Base-by-base conservation (phyloP, 1,140 invertebrate species). In the Euglossa dilemma region DNA sequence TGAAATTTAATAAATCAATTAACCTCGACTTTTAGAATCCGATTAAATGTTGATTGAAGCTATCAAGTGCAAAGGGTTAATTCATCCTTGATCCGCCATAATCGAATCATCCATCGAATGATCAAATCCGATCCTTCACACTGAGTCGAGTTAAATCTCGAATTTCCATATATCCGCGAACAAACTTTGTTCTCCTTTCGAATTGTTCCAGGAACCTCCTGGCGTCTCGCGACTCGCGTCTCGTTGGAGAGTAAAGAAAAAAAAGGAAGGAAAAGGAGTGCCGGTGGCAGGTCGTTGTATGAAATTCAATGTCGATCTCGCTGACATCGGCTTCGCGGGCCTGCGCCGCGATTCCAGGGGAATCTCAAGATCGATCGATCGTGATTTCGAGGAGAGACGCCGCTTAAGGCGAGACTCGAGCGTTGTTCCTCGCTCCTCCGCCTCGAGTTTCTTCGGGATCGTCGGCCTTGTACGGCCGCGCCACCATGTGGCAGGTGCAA, bases 381-480 rank as follows among this genome's bases (percentile, higher is more conserved):
- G 85, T 72, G 87, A 91, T 90, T 92, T 91, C 77, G 86, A 87
- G 72, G 73, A 85, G 87, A 86, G 67, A 75, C 81, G 88, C 88
- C 87, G 90, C 85, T 92, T 92, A 93, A 91, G 91, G 89, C 87
- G 87, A 92, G 87, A 90, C 86, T 85, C 87, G 91, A 91, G 88
- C 89, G 86, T 84, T 89, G 85, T 87, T 87, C 87, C 86, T 87
- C 82, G 85, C 86, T 83, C 72, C 85, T 88, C 66, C n/a, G 80
- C 79, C 81, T 86, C 78, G 79, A 86, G 81, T 85, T 87, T 91
- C 84, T 87, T 91, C 87, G 71, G 83, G 90, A 91, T 89, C 89
- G 87, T 91, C 92, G 91, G 88, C 93, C 92, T 93, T 93, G 93
- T 93, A 93, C 93, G 92, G 92, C 91, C 92, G 91, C 90, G 87